phyloP scores from a whole-genome alignment of 1,140 invertebrate species.

The Prorops nasuta region DNA sequence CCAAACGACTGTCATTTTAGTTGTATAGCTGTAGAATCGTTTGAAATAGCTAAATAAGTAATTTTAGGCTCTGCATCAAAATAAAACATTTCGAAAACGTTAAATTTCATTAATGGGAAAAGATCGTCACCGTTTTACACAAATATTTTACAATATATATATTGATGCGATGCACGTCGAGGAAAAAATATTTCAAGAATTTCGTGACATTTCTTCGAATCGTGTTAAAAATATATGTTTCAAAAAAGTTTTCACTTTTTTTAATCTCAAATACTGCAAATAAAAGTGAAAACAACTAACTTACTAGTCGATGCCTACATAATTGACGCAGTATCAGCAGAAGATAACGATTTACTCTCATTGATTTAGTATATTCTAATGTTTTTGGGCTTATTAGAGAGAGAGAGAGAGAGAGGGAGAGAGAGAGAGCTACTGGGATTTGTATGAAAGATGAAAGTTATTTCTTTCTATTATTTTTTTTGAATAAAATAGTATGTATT shows the following conservation, averaged over 20 bases:
- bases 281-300: too few species aligned
- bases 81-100: background rate
- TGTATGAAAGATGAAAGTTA: too few species aligned
- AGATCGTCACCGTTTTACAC: conserved; percentile 5
- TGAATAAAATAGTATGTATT: too few species aligned
- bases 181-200: conserved; percentile 5
- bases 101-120: conserved; percentile 2
- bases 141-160: background rate
- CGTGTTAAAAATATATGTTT: background rate
- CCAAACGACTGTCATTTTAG: conserved; percentile 14
- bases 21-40: conserved; percentile 7
- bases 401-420: too few species aligned
- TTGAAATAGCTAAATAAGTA: conserved; percentile 1
- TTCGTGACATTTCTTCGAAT: background rate
- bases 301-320: too few species aligned
- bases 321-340: too few species aligned
- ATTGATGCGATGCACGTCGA: background rate
- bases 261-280: background rate
- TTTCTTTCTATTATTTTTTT: too few species aligned
- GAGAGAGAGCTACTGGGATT: too few species aligned
- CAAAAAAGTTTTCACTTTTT: conserved; percentile 4
- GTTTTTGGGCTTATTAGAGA: too few species aligned
- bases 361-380: too few species aligned
- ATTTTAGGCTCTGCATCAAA: background rate
- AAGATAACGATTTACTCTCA: too few species aligned